Evolutionary conservation across 2,113 vertebrate genomes (phyloP), one percentile per base, ranked within the genome.

Genomic region (Xiphophorus maculatus): DNA sequence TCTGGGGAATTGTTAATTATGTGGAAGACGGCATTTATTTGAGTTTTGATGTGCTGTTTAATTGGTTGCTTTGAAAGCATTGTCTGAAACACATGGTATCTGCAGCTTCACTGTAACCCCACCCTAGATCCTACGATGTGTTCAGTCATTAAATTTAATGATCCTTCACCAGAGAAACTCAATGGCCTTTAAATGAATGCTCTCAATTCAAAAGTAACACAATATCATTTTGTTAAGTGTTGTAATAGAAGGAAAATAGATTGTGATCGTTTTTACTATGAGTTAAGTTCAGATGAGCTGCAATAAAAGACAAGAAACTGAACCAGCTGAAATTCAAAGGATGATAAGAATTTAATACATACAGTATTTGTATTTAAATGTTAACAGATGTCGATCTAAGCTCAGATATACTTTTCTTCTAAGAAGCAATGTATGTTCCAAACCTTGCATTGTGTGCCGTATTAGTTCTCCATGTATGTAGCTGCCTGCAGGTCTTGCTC

Each of bases 1-100:
- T 71, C 32, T 27, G 17, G 86, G 82, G 91, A 85, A 58, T 84
- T 72, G 81, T 80, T 91, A 84, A 92, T 91, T 83, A 90, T 69
- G 74, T 84, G 69, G 64, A 80, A 76, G 63, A 72, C 2, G 12
- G 74, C 69, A 62, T 83, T 77, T 51, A 27, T 77, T 85, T 44
- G 63, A 29, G 42, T 66, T 80, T 60, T 83, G 75, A 81, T 80
- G 77, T 71, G 8, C 69, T 73, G 66, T 85, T 83, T 74, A 84
- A 68, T 60, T 40, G 40, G 60, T 69, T 63, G 60, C 69, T 54
- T 74, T 22, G 61, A 61, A 64, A 44, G n/a, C 17, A 1, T 66
- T 82, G 54, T 84, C 17, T 27, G 37, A 80, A 60, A 51, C 40
- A n/a, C 67, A 70, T 69, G 65, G 28, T 73, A 68, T 74, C 72